Evolutionary conservation across 2,888 invertebrate genomes (phyloP).

Genomic region (Thera britannica): DNA sequence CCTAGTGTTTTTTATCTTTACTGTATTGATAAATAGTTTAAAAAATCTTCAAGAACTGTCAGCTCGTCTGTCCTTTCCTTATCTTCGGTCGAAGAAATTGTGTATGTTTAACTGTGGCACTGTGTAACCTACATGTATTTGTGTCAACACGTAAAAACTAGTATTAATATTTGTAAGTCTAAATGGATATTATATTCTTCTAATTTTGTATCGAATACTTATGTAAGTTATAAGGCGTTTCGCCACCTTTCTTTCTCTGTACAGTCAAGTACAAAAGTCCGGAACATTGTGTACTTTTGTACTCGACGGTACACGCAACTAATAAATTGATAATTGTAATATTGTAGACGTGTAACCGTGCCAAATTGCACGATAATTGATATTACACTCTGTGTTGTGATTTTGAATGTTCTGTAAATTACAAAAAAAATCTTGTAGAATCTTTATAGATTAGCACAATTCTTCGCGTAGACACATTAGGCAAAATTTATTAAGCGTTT

Average conservation of each 20-base stretch:
- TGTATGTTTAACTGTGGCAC: slow-evolving; percentile 57
- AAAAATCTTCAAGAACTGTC: slow-evolving; percentile 1
- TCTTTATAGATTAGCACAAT: slow-evolving; percentile 84
- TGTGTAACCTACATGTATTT: slow-evolving; percentile 67
- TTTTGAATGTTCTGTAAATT: slow-evolving; percentile 85
- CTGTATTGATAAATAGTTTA: slow-evolving; percentile 3
- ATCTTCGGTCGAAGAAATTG: slow-evolving; percentile 37
- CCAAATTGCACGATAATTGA: slow-evolving; percentile 80
- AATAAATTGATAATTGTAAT: slow-evolving; percentile 63
- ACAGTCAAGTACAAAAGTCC: slow-evolving; percentile 31
- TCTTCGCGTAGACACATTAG: slow-evolving; percentile 84
- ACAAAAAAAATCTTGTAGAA: slow-evolving; percentile 79
- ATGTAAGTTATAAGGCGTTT: slow-evolving; percentile 57
- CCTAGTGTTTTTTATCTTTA: neutral
- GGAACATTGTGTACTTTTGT: slow-evolving; percentile 32
- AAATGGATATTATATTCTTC: slow-evolving; percentile 84
- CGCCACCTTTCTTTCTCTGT: slow-evolving; percentile 40
- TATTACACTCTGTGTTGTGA: slow-evolving; percentile 86
- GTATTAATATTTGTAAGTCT: slow-evolving; percentile 80
- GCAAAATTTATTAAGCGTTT: slow-evolving; percentile 77
- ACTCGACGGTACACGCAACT: slow-evolving; percentile 54
- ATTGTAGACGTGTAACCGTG: slow-evolving; percentile 75
- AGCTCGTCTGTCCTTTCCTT: slow-evolving; percentile 33
- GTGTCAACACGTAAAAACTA: slow-evolving; percentile 68
- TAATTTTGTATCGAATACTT: slow-evolving; percentile 80